Evolutionary conservation across 2,888 invertebrate species (phyloP), one percentile per base, ranked within the genome.

Genomic region (Scaptomyza cyrtandrae): DNA sequence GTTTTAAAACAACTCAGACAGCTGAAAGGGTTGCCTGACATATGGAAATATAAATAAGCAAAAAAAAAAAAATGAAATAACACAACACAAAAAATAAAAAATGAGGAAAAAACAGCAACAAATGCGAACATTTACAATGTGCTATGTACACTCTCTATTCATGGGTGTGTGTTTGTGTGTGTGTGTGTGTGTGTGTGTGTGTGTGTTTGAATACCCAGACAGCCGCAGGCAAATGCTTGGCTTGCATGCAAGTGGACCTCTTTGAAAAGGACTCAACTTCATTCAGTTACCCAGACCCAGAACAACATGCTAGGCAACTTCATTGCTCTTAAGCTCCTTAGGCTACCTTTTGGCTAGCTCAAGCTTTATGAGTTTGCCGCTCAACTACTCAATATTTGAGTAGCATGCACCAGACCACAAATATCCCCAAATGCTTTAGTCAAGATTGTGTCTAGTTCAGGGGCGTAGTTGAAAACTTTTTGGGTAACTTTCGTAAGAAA

Each of bases 201-300:
- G 46, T 55, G 19, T 49, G 16, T 52, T 33, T 46, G 55, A 62
- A 60, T 54, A 66, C 58, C 64, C 70, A 77, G 78, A 73, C 78
- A 66, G 78, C 78, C 66, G 53, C 63, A 61, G 88, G 81, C 85
- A 48, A 87, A 81, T 81, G 88, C 69, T 78, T 60, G 54, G 43
- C 65, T 81, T 85, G 88, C 81, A 81, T 81, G 81, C 81, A 70
- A 78, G 69, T 63, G 68, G 62, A 86, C 71, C 37, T 35, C 56
- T 82, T 67, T 86, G 80, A 86, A 79, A 68, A 68, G 68, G 71
- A 67, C 76, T 66, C 63, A 49, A 54, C 54, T 2, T 52, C 60
- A 56, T 27, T 49, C 43, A 59, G 48, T 31, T 33, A 19, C 45
- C 13, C 48, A 11, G 35, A 35, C 19, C 43, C 0, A n/a, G n/a